Conservation (phyloP, 2,888 invertebrate genomes). For the Cancer borealis region DNA sequence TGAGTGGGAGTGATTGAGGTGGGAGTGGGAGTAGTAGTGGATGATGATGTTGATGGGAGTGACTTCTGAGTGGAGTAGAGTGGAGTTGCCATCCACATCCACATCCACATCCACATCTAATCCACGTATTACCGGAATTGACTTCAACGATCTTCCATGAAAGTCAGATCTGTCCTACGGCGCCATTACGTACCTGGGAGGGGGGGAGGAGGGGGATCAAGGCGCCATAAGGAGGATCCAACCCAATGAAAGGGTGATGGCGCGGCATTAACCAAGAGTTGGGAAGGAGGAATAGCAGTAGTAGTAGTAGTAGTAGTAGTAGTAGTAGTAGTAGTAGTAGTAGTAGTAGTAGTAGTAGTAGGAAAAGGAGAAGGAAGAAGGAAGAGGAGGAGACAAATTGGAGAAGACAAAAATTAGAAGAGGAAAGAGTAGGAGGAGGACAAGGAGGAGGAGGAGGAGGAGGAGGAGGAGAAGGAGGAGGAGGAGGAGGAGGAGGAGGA, state of each 20-base stretch:
- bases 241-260: not conserved
- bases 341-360: not conserved
- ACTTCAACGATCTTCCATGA: not conserved
- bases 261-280: not conserved
- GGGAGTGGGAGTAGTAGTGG: not conserved
- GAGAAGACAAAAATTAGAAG: not conserved
- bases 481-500: not conserved
- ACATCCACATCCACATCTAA: not conserved
- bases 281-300: not conserved
- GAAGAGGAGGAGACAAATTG: not conserved
- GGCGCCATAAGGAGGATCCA: not conserved
- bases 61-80: not conserved
- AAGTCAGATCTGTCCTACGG: constrained; percentile 4
- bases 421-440: not conserved
- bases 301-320: not conserved
- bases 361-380: not conserved
- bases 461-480: not conserved
- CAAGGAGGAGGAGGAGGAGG: not conserved
- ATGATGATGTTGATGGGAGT: not conserved
- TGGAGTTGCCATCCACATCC: not conserved
- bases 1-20: not conserved
- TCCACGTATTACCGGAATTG: constrained; percentile 1
- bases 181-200: not conserved
- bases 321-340: not conserved
- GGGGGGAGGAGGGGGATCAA: too few species aligned